Evolutionary conservation across 2,797 vertebrate genomes (phyloP).

Genomic region (Linurgus olivaceus): DNA sequence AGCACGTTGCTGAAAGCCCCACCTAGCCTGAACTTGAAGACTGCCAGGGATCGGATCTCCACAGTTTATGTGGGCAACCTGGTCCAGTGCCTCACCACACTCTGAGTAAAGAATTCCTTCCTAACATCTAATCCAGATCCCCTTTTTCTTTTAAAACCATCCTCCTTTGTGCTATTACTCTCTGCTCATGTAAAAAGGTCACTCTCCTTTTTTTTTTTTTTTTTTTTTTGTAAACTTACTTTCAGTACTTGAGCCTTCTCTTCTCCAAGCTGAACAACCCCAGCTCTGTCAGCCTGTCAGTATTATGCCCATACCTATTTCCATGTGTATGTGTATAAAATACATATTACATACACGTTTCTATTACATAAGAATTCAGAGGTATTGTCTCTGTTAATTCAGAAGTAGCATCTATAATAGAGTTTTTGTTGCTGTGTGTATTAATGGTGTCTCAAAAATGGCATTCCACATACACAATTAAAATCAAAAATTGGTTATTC

Average conservation of each 20-base stretch:
- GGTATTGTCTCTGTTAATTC: not conserved
- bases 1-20: not conserved
- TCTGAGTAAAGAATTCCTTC: not conserved
- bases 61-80: not conserved
- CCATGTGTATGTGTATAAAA: not conserved
- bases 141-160: not conserved
- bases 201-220: no score
- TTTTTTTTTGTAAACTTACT: not conserved
- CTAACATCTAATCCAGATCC: not conserved
- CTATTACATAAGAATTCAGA: not conserved
- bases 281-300: not conserved
- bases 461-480: not conserved
- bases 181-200: not conserved
- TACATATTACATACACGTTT: not conserved
- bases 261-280: not conserved
- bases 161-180: not conserved
- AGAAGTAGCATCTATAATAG: not conserved
- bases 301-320: not conserved
- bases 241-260: not conserved
- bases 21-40: not conserved
- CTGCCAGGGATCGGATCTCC: not conserved
- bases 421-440: not conserved
- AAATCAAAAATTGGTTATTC: not conserved
- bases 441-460: not conserved
- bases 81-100: not conserved